Evolutionary conservation across 2,797 vertebrate genomes (phyloP).

Genomic region (Tiaroga cobitis): DNA sequence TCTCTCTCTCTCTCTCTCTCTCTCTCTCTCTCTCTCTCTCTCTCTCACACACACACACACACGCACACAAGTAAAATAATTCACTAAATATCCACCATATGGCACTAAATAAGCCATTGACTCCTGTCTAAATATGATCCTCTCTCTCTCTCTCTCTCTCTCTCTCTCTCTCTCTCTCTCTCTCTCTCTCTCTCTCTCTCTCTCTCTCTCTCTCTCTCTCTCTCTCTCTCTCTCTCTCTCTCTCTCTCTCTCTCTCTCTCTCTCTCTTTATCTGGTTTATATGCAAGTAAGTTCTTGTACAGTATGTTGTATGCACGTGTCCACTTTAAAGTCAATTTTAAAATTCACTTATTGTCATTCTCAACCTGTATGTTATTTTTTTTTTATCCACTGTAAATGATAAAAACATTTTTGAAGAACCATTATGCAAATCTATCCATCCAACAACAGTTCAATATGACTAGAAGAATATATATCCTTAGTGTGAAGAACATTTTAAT

Average conservation of each 20-base stretch:
- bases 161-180: not conserved
- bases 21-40: too few species aligned
- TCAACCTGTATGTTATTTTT: not conserved
- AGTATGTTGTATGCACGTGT: not conserved
- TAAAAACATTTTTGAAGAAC: not conserved
- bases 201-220: slow-evolving; percentile 3
- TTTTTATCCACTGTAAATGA: not conserved
- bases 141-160: not conserved
- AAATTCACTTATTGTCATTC: not conserved
- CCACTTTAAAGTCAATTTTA: not conserved
- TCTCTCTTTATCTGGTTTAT: slow-evolving; percentile 35
- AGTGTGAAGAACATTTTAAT: not conserved
- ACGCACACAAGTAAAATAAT: too few species aligned
- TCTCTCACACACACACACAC: slow-evolving; percentile 36
- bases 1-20: too few species aligned
- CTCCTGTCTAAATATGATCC: slow-evolving; percentile 30
- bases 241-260: slow-evolving; percentile 35
- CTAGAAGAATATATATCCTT: not conserved
- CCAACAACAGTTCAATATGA: not conserved
- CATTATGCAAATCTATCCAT: not conserved
- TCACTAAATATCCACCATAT: slow-evolving; percentile 48
- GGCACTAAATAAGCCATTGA: slow-evolving; percentile 42
- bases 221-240: not conserved
- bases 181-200: slow-evolving; percentile 35
- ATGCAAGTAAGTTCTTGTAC: not conserved